Conservation (phyloP, 2,113 vertebrate species). For the Grantiella picta region DNA sequence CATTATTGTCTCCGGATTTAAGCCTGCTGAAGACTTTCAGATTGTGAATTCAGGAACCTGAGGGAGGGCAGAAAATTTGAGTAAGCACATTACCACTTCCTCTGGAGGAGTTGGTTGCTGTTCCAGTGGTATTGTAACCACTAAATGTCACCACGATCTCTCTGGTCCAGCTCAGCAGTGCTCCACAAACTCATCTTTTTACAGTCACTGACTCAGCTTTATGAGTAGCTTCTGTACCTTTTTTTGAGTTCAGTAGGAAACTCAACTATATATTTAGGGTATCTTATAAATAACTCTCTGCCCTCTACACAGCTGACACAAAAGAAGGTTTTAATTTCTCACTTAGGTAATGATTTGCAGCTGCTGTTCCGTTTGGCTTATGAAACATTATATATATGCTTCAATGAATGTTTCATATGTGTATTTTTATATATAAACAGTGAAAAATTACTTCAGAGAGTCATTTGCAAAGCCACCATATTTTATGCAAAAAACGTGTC, state of each 20-base stretch:
- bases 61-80: constrained; percentile 43
- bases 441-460: neutral
- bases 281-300: constrained; percentile 23
- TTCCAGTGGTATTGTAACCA: constrained; percentile 62
- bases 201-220: constrained; percentile 41
- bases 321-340: constrained; percentile 40
- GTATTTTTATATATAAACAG: constrained; percentile 17
- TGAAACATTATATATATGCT: neutral
- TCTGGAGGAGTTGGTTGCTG: constrained; percentile 48
- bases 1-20: constrained; percentile 50
- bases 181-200: constrained; percentile 16
- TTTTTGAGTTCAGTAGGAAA: constrained; percentile 40
- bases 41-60: constrained; percentile 48
- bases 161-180: constrained; percentile 33
- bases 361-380: neutral
- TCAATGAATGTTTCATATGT: neutral
- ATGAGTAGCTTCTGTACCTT: constrained; percentile 14
- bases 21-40: constrained; percentile 29
- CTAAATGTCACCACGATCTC: constrained; percentile 59
- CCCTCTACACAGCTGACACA: constrained; percentile 6
- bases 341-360: constrained; percentile 41
- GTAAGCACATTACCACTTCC: constrained; percentile 42
- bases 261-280: neutral
- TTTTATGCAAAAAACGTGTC: constrained; percentile 4
- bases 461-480: neutral